phyloP scores from a whole-genome alignment of 2,113 vertebrate species.

The Callospermophilus lateralis region DNA sequence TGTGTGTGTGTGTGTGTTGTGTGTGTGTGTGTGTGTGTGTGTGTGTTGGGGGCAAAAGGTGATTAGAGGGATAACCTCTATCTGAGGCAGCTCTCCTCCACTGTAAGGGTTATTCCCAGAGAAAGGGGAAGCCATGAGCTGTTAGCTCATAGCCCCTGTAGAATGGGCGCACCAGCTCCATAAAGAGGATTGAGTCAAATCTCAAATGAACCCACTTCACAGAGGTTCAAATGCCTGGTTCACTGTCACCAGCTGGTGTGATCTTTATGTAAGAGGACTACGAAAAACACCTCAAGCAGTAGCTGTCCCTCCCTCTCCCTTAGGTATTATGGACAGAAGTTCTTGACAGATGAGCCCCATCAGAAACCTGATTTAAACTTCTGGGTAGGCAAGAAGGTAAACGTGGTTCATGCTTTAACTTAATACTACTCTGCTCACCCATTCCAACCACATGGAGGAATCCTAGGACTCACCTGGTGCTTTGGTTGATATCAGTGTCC shows the following conservation, averaged over 20 bases:
- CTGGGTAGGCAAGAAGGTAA: not conserved
- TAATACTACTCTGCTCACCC: not conserved
- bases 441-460: not conserved
- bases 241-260: not conserved
- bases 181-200: too few relatives aligned
- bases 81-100: not conserved
- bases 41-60: not conserved
- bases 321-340: not conserved
- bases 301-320: not conserved
- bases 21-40: not conserved
- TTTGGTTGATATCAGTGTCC: not conserved
- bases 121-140: not conserved
- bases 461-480: not conserved
- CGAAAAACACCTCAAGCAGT: not conserved
- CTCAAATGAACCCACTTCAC: not conserved
- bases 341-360: not conserved
- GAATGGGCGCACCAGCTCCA: not conserved
- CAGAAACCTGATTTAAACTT: not conserved
- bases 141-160: not conserved
- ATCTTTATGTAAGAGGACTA: not conserved
- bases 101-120: not conserved
- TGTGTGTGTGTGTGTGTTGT: not conserved
- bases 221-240: not conserved
- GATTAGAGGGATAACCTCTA: not conserved
- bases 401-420: not conserved